A percentile compares a stretch with the other conserved stretches of the same genome.
Conservation (phyloP, 2,797 vertebrate genomes). For the Botia kubotai region DNA sequence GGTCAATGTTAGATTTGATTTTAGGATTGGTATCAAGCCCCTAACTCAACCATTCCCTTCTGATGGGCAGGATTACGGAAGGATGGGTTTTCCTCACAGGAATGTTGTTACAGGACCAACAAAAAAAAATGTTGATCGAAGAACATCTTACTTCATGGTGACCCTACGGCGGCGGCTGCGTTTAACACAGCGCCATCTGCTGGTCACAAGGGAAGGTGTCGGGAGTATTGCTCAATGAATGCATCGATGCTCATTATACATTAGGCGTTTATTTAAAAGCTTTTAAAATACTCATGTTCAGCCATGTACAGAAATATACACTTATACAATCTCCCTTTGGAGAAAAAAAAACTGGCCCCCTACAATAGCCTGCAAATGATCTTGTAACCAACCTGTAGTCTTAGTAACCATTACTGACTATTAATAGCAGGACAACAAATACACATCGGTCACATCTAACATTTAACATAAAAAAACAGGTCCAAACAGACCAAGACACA, state of each 20-base stretch:
- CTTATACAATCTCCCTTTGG: background rate
- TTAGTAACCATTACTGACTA: background rate
- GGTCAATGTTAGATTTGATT: constrained; percentile 31
- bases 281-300: background rate
- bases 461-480: background rate
- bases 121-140: too few species aligned
- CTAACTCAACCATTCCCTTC: too few species aligned
- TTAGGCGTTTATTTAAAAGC: constrained; percentile 28
- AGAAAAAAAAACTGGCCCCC: background rate
- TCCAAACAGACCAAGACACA: background rate
- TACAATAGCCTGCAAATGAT: background rate
- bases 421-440: background rate
- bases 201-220: background rate
- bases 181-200: constrained; percentile 17
- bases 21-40: background rate
- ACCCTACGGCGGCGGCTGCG: background rate
- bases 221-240: too few species aligned
- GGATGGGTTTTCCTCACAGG: too few species aligned
- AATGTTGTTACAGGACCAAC: too few species aligned
- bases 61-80: too few species aligned
- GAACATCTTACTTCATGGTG: too few species aligned
- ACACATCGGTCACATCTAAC: background rate
- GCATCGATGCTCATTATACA: background rate
- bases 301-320: constrained; percentile 25
- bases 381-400: background rate